Evolutionary conservation across 2,888 invertebrate species (phyloP), one percentile per base, ranked within the genome.

Genomic region (Drosophila tripunctata): DNA sequence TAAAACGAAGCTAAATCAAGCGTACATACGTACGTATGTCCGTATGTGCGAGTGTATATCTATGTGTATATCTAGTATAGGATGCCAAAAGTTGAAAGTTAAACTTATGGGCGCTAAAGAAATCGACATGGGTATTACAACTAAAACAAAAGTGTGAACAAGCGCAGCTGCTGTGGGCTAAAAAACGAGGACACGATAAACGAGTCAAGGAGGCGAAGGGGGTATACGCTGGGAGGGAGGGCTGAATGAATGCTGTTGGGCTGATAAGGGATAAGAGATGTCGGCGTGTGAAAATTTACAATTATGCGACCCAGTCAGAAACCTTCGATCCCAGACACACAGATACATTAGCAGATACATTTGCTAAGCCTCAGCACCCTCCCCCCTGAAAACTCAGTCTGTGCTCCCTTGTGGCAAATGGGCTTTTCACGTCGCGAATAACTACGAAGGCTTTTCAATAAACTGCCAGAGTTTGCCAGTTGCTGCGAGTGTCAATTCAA

Each of bases 61-160:
- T 12, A 15, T 30, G 38, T 38, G 30, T 43, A 47, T 24, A 41
- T n/a, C n/a, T n/a, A n/a, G n/a, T n/a, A n/a, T n/a, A n/a, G n/a
- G 33, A 43, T 47, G 61, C 63, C 64, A 64, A 74, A 74, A 77
- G 78, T 67, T 75, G 56, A 78, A 78, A 77, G 85, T 67, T 72
- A 68, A 73, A 75, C 73, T 75, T 69, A 64, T 72, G 62, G 62
- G 65, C 62, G 65, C 68, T 43, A 68, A 62, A 41, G 48, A 71
- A 67, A 73, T 74, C 69, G 75, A 75, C 73, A 70, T 66, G 70
- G 70, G 70, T 62, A 57, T 74, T 61, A 75, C 70, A 75, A 74
- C 71, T 71, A 72, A 72, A 75, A 75, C 72, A 75, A 75, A 74
- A 76, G 63, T 73, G 76, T 48, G 66, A 75, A 66, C 69, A 65